Conservation (phyloP, 2,888 invertebrate species). For the Taphrorychus bicolor region DNA sequence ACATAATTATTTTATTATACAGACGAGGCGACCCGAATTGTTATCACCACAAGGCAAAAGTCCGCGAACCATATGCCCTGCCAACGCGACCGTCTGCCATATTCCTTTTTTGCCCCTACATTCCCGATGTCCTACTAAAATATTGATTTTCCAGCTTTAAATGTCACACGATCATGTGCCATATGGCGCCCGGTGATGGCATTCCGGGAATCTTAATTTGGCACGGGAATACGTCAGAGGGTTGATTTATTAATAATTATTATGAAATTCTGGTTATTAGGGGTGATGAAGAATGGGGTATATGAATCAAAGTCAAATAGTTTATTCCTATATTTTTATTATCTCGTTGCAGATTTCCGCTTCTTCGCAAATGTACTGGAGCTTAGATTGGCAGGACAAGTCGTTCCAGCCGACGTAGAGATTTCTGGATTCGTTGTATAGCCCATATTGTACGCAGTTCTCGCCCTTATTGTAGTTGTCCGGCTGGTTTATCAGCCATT, state of each 20-base stretch:
- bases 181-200: not conserved
- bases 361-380: constrained; percentile 40
- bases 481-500: constrained; percentile 39
- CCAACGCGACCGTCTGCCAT: constrained; percentile 14
- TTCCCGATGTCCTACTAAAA: constrained; percentile 18
- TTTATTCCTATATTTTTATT: no score
- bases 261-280: no score
- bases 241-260: not conserved
- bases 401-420: constrained; percentile 35
- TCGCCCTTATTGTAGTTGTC: constrained; percentile 29
- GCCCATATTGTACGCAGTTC: constrained; percentile 36
- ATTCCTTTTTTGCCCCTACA: constrained; percentile 21
- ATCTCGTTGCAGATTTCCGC: constrained; percentile 19
- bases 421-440: not conserved
- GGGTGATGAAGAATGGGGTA: no score
- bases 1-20: constrained; percentile 2
- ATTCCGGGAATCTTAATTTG: not conserved
- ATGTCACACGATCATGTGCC: not conserved
- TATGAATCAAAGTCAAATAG: no score
- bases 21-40: no score
- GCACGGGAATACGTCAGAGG: not conserved
- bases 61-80: constrained; percentile 10
- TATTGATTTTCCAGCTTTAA: constrained; percentile 26
- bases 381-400: constrained; percentile 23
- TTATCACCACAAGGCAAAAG: not conserved